Evolutionary conservation across 53 echinoderm and acorn worm species (phyloP), one percentile per base, ranked within the genome.

Genomic region (Holothuria leucospilota): DNA sequence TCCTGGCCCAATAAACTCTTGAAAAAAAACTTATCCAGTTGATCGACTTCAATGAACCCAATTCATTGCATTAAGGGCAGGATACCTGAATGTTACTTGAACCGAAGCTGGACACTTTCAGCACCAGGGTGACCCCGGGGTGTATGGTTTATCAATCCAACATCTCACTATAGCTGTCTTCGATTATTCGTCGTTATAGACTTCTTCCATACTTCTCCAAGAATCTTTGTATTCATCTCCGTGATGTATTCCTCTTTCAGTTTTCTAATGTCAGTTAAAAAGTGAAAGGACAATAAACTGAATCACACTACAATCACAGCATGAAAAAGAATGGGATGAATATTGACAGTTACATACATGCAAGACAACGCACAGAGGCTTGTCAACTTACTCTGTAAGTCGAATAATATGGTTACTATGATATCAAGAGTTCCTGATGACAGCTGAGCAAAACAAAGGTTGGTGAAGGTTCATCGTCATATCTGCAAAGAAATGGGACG

Each of bases 31-130:
- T 49, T 6, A 9, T 11, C 9, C 49, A 49, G 4, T 13, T 49
- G 10, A 49, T 49, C 49, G 0, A 0, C 10, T 11, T 49, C 6
- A 13, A 49, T 9, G 13, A 65, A 16, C 65, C 65, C n/a, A n/a
- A 65, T 65, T 4, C 10, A 65, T 65, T 16, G 13, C 18, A 11
- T 10, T n/a, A n/a, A n/a, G n/a, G n/a, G n/a, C n/a, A n/a, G 53
- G 87, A 42, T 79, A 95, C 99, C 99, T 99, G 91, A 30, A 99
- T 99, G 39, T 86, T 86, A 39, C 93, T 85, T 40, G 85, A 65
- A 86, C 99, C n/a, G n/a, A 99, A 53, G 82, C 67, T 26, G 99
- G 99, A 88, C 99, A 99, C 39, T 88, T 29, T 72, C 87, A 95
- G 86, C 99, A n/a, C n/a, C n/a, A n/a, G n/a, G n/a, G n/a, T n/a